A percentile compares a stretch with the other conserved stretches of the same genome.
These are phyloP conservation scores for Proisotoma minuta DNA, from an alignment of 2,888 invertebrate species.

Conservation along the genomic window DNA sequence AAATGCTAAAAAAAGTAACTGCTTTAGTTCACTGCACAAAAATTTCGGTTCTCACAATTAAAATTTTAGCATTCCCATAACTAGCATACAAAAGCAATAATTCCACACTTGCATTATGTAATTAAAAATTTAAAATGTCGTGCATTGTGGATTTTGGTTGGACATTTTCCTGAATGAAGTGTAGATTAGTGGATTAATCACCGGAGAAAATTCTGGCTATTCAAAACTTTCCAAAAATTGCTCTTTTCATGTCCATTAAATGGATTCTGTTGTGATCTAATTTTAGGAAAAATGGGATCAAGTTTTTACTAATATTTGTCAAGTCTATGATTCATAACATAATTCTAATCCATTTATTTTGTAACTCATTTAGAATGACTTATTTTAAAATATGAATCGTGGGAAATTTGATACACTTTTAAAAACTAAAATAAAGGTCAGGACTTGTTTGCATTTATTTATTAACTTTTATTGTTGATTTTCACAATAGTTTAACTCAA, in stretches of 20 bases:
- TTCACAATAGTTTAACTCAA: no score
- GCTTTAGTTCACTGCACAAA: not conserved
- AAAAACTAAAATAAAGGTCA: no score
- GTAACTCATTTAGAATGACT: not conserved
- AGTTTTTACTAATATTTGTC: slow-evolving; percentile 3
- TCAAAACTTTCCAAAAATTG: not conserved
- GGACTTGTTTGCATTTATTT: no score
- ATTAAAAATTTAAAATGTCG: not conserved
- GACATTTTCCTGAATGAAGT: no score
- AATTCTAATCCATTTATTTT: slow-evolving; percentile 1
- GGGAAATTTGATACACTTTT: slow-evolving; percentile 11
- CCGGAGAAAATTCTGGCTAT: not conserved
- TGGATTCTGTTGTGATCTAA: not conserved
- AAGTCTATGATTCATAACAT: not conserved
- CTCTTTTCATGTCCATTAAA: not conserved
- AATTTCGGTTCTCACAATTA: slow-evolving; percentile 6
- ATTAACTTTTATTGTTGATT: no score
- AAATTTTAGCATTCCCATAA: not conserved
- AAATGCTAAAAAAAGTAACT: no score
- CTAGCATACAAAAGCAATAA: slow-evolving; percentile 11
- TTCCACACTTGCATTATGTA: slow-evolving; percentile 5
- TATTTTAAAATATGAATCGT: not conserved
- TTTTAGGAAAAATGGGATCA: not conserved
- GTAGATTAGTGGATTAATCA: slow-evolving; percentile 13
- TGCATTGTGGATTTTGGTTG: slow-evolving; percentile 4